These are phyloP conservation scores for Kryphioiulus occultus DNA, from an alignment of 2,888 invertebrate species.

Conservation along the genomic window DNA sequence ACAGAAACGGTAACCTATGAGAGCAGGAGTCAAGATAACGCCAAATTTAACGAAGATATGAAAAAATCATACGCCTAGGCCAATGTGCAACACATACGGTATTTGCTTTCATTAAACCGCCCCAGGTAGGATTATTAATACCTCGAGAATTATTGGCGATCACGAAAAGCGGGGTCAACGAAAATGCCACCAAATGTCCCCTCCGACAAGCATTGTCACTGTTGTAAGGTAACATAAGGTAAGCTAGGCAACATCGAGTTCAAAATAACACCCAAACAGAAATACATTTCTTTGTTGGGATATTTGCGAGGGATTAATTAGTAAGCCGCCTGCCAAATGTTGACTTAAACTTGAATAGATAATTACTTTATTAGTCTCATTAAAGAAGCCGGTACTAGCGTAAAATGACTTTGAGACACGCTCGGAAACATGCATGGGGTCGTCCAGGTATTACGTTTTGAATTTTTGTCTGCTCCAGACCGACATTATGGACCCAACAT, in stretches of 20 bases:
- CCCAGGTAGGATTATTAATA: background rate
- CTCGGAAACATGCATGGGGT: no score
- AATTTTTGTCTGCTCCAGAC: no score
- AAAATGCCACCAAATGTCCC: background rate
- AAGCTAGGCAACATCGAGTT: no score
- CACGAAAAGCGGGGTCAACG: background rate
- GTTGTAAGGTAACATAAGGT: background rate
- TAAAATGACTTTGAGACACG: no score
- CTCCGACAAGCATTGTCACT: background rate
- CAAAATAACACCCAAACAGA: background rate
- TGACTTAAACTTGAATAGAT: background rate
- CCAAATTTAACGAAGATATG: slow-evolving; percentile 25
- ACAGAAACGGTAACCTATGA: background rate
- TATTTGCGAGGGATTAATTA: background rate
- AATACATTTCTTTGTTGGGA: background rate
- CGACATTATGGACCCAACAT: no score
- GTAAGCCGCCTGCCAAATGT: background rate
- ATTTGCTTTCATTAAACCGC: background rate
- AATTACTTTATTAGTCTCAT: slow-evolving; percentile 12
- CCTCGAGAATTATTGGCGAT: background rate
- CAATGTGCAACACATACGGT: background rate
- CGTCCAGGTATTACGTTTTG: no score
- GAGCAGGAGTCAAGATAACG: background rate
- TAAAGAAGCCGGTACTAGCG: no score
- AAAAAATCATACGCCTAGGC: background rate